Evolutionary conservation across 2,888 invertebrate species (phyloP), one percentile per base, ranked within the genome.

Genomic region (Xanthia icteritia): DNA sequence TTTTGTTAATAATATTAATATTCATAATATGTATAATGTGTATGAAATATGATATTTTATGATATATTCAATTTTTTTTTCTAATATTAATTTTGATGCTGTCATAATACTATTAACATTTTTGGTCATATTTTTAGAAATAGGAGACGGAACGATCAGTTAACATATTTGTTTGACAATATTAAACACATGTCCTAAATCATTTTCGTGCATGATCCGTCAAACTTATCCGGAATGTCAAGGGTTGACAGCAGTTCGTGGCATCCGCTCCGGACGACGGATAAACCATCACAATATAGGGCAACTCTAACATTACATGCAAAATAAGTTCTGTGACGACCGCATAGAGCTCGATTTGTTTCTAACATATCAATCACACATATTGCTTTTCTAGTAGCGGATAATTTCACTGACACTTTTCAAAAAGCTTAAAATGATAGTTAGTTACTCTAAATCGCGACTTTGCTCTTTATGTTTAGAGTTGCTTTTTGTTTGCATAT

Each of bases 211-310:
- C 91, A 93, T 94, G 93, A 96, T 95, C 94, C 90, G 94, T 95
- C 94, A 94, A 94, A 95, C 91, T 94, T 94, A 96, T 95, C 94
- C 94, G 87, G 89, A 88, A 93, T 93, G 95, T 96, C 96, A 95
- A 94, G 95, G 94, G 94, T 95, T 96, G 96, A 96, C 95, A 94
- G 92, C 90, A 94, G 95, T 93, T 93, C 95, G 94, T 94, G 95
- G 93, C 95, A 94, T 94, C 94, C 94, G 94, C 90, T 90, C 84
- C 92, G 93, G 94, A 92, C 93, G 92, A 89, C 88, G 94, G 93
- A 95, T 94, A 91, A 94, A 91, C 91, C 92, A 91, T 92, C 89
- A 90, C 88, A 90, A 91, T 90, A 89, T 89, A 86, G 89, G 85
- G 81, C 87, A 89, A 80, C 73, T 23, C 45, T 39, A 69, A 64